phyloP scores from a whole-genome alignment of 2,888 invertebrate genomes.

The Agrochola lota region DNA sequence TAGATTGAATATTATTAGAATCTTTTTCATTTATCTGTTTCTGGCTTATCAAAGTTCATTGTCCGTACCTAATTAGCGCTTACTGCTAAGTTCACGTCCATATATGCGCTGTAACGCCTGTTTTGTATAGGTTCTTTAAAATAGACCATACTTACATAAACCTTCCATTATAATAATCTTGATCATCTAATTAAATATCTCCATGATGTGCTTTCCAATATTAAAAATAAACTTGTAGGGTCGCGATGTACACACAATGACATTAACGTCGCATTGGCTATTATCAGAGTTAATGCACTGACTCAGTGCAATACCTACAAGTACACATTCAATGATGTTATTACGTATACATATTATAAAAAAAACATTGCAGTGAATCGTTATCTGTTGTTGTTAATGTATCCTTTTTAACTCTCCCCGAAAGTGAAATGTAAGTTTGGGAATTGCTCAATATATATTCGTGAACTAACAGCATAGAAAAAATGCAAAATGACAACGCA shows the following conservation, averaged over 20 bases:
- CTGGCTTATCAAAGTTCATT: slow-evolving; percentile 67
- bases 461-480: slow-evolving; percentile 27
- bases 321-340: slow-evolving; percentile 55
- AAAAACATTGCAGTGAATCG: slow-evolving; percentile 69
- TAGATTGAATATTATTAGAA: background rate
- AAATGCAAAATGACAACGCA: slow-evolving; percentile 85
- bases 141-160: background rate
- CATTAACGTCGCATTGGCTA: slow-evolving; percentile 59
- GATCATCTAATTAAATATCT: background rate
- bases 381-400: slow-evolving; percentile 71
- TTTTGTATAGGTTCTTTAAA: background rate
- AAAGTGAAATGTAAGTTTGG: slow-evolving; percentile 50
- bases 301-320: slow-evolving; percentile 50
- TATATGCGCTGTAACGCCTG: slow-evolving; percentile 6
- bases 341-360: slow-evolving; percentile 55
- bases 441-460: background rate
- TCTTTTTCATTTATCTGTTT: slow-evolving; percentile 13
- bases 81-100: slow-evolving; percentile 19
- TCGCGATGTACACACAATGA: slow-evolving; percentile 47
- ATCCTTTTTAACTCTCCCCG: slow-evolving; percentile 63
- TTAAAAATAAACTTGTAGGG: background rate
- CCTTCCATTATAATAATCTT: background rate
- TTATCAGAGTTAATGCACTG: slow-evolving; percentile 65
- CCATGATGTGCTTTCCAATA: background rate
- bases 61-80: slow-evolving; percentile 2